Evolutionary conservation across 2,888 invertebrate species (phyloP), one percentile per base, ranked within the genome.

Genomic region (Kuschelorhynchus macadamiae): DNA sequence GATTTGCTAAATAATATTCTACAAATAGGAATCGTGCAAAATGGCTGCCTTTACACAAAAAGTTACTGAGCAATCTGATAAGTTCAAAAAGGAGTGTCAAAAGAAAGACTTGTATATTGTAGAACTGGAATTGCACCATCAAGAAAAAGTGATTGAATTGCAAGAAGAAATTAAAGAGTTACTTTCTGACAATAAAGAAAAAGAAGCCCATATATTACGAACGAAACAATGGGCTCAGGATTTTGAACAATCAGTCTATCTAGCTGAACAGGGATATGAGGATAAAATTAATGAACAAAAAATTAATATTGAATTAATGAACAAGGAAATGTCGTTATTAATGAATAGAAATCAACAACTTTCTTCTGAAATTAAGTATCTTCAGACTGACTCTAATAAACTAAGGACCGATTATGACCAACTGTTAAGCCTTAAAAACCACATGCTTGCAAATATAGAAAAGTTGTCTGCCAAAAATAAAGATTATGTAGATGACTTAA

Each of bases 391-490:
- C 49, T 7, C 2, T 9, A 12, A 49, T 30, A 49, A 49, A 11
- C 49, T 25, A 9, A 4, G 7, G 5, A 12, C 8, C 7, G 49
- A 49, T 2, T 21, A 49, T 25, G 12, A n/a, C 7, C n/a, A 49
- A 49, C 14, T 49, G 49, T 4, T n/a, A 7, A 25, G 12, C 5
- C 14, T 49, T 20, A 49, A 49, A 25, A 25, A 25, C 25, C 25
- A 49, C 12, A 49, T 49, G 49, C 49, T 49, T 11, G 11, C 7
- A 14, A 49, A 11, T 25, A 49, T 49, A 7, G 30, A 49, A 9
- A 30, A 49, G n/a, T 14, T 49, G 12, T n/a, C 49, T 2, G 30
- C 8, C 4, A n/a, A 49, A 49, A 49, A 49, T 14, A 20, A 18
- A 18, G 21, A 49, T 14, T 49, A 25, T 14, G 30, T 5, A 14